These are phyloP conservation scores for Cryptomyrus ogoouensis DNA, from an alignment of 2,113 vertebrate genomes.

Conservation along the genomic window DNA sequence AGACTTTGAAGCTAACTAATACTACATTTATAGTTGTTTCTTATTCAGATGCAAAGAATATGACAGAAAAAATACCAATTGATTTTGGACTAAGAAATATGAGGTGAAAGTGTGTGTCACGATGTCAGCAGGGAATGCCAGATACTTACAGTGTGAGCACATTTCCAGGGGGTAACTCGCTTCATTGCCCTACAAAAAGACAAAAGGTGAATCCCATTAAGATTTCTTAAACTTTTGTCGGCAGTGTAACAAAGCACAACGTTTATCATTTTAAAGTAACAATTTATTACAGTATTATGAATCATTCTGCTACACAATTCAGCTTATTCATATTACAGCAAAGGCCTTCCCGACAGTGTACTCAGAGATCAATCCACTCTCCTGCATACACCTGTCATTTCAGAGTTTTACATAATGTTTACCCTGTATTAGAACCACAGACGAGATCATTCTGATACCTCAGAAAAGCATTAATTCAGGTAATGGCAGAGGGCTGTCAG, in stretches of 20 bases:
- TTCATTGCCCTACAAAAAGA: conserved; percentile 85
- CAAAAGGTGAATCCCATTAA: conserved; percentile 22
- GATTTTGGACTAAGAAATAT: neutral
- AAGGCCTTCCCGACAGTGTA: neutral
- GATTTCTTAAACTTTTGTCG: neutral
- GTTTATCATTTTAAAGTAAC: neutral
- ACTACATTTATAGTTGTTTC: neutral
- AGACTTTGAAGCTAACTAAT: neutral
- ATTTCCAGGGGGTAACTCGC: conserved; percentile 98
- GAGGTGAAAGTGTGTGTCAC: neutral
- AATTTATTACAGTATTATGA: neutral
- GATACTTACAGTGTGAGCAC: conserved; percentile 98
- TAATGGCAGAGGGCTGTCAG: neutral
- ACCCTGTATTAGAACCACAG: neutral
- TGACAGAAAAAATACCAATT: neutral
- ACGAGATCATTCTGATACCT: neutral
- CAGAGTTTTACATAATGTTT: neutral
- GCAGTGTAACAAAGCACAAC: neutral
- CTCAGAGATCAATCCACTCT: neutral
- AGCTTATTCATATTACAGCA: neutral
- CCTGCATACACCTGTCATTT: neutral
- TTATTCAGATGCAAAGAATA: neutral
- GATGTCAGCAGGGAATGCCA: neutral
- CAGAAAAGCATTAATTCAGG: neutral
- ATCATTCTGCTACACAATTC: neutral